Conservation (phyloP, 1,140 invertebrate species). For the Dysdera silvatica region DNA sequence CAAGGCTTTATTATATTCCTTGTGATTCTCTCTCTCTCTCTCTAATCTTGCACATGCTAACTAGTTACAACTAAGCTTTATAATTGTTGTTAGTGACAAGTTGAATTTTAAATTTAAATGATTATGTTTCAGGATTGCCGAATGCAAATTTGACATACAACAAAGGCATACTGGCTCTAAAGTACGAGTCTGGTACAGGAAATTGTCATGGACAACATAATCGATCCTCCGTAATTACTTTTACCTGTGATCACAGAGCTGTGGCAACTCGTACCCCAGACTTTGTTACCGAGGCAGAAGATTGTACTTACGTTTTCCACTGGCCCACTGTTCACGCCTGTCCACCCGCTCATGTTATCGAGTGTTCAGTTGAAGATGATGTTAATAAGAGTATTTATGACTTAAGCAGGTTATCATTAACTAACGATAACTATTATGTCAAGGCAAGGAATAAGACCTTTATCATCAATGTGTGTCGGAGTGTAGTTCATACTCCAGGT, state of each 20-base stretch:
- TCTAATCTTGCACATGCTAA: too few relatives aligned
- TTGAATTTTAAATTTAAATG: too few relatives aligned
- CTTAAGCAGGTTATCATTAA: slow-evolving; percentile 34
- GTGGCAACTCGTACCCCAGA: slow-evolving; percentile 15
- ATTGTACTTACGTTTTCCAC: slow-evolving; percentile 41
- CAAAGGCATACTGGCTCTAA: slow-evolving; percentile 18
- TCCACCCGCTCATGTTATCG: slow-evolving; percentile 23
- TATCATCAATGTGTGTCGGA: slow-evolving; percentile 38
- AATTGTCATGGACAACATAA: slow-evolving; percentile 31
- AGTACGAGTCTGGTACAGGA: slow-evolving; percentile 18
- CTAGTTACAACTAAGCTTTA: too few relatives aligned
- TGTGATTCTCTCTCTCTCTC: too few relatives aligned
- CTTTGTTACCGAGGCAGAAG: slow-evolving; percentile 21
- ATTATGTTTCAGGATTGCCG: background rate
- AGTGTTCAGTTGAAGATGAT: slow-evolving; percentile 15
- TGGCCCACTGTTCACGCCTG: slow-evolving; percentile 43
- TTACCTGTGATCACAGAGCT: slow-evolving; percentile 37
- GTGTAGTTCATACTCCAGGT: slow-evolving; percentile 38
- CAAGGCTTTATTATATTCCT: too few relatives aligned
- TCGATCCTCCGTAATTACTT: slow-evolving; percentile 39
- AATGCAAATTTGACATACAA: slow-evolving; percentile 11
- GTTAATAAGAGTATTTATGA: slow-evolving; percentile 32
- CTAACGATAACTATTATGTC: slow-evolving; percentile 37
- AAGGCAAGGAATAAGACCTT: slow-evolving; percentile 30
- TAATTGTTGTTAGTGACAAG: too few relatives aligned